These are phyloP conservation scores for Colostygia pectinataria DNA, from an alignment of 2,888 invertebrate species.

Conservation along the genomic window DNA sequence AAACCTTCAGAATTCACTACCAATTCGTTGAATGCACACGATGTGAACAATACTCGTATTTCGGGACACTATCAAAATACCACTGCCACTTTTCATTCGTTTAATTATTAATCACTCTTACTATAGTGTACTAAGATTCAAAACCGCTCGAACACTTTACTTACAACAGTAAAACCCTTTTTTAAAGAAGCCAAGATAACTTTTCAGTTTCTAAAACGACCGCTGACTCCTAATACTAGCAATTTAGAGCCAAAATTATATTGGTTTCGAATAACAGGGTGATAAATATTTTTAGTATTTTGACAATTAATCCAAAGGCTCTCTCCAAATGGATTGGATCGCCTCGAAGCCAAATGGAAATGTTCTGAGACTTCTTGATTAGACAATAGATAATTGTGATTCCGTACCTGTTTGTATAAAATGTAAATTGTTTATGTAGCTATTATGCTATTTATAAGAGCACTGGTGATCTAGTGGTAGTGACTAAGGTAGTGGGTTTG, in stretches of 20 bases:
- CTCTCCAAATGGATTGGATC: conserved; percentile 78
- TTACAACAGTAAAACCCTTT: neutral
- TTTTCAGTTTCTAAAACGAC: neutral
- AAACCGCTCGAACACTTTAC: conserved; percentile 21
- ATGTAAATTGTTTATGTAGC: too few relatives aligned
- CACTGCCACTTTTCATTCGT: conserved; percentile 2
- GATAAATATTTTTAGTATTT: conserved; percentile 21
- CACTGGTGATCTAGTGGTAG: too few relatives aligned
- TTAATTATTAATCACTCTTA: conserved; percentile 23
- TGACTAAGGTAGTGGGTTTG: too few relatives aligned
- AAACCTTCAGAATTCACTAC: conserved; percentile 59
- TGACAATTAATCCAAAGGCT: conserved; percentile 72
- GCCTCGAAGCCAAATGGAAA: conserved; percentile 63
- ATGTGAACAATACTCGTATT: conserved; percentile 72
- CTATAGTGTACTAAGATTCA: conserved; percentile 13
- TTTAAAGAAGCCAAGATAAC: conserved; percentile 2
- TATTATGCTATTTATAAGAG: too few relatives aligned
- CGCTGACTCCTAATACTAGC: neutral
- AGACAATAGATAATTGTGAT: conserved; percentile 39
- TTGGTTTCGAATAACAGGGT: neutral
- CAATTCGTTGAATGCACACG: conserved; percentile 65
- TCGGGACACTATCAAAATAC: conserved; percentile 46
- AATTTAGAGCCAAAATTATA: conserved; percentile 3
- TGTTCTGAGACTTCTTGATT: conserved; percentile 54
- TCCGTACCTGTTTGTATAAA: too few relatives aligned